Percentiles rank a stretch among this genome's conserved stretches.
These are phyloP conservation scores for Triops cancriformis DNA, from an alignment of 1,140 invertebrate genomes.

Conservation along the genomic window DNA sequence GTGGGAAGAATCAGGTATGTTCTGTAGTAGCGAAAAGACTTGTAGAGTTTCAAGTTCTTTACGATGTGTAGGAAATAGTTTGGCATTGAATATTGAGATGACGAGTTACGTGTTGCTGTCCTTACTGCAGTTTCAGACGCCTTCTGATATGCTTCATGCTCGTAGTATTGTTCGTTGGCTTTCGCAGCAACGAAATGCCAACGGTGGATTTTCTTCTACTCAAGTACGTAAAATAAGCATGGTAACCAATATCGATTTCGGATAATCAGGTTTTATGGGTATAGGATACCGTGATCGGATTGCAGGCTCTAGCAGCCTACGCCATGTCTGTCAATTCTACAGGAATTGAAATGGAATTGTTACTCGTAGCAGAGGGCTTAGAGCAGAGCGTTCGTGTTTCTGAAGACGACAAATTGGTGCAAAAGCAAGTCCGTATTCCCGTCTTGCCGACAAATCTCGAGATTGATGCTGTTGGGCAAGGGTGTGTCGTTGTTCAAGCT, in stretches of 20 bases:
- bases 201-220: conserved; percentile 66
- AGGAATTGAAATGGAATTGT: conserved; percentile 39
- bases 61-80: conserved; percentile 35
- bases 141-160: conserved; percentile 48
- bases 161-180: conserved; percentile 59
- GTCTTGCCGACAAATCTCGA: conserved; percentile 43
- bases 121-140: conserved; percentile 48
- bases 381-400: conserved; percentile 38
- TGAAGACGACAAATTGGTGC: conserved; percentile 42
- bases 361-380: conserved; percentile 37
- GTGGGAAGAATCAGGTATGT: conserved; percentile 39
- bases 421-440: conserved; percentile 39
- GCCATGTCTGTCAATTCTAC: conserved; percentile 40
- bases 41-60: conserved; percentile 17
- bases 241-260: no score
- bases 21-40: not conserved
- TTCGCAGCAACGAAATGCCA: conserved; percentile 59
- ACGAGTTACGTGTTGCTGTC: conserved; percentile 63
- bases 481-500: conserved; percentile 51
- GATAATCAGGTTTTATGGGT: conserved; percentile 35
- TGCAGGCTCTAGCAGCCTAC: conserved; percentile 55
- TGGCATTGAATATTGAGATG: conserved; percentile 55
- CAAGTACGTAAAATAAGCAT: conserved; percentile 35
- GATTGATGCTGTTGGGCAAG: conserved; percentile 46
- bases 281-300: conserved; percentile 55